Base-by-base conservation (phyloP, 1,140 invertebrate species). In the Bombus balteatus region DNA sequence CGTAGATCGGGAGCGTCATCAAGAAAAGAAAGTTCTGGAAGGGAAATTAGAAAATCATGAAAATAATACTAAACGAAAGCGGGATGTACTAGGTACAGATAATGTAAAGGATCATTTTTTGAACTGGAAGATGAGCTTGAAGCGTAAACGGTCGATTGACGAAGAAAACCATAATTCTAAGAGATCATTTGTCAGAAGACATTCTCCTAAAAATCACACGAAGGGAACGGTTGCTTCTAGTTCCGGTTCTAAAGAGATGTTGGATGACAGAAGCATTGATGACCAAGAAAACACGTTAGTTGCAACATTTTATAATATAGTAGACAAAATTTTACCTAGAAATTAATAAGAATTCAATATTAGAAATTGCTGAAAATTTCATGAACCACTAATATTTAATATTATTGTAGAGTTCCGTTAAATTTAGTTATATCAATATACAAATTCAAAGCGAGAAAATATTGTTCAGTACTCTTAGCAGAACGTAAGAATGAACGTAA, bases 1-100 rank as follows among this genome's bases (percentile, higher is more conserved):
- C 53, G 73, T 81, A 4, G 83, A 90, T 18, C 77, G 71, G 9
- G 85, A 91, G 66, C 81, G 62, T n/a, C 28, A 88, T 12, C n/a
- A 87, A 9, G 88, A 90, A 5, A 74, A 86, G 2, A 62, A 71
- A 15, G 15, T 34, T 13, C 25, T 89, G 1, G 87, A 91, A 5
- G 81, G 85, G 15, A 83, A 84, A 22, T 22, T 8, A 2, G 79
- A 81, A 0, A 43, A 81, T 28, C 37, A 57, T 6, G 88, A 85
- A 32, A 83, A 71, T 12, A 82, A 57, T 25, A 84, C 81, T 2
- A 81, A 88, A 18, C 47, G 34, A 15, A 87, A 89, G 28, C n/a
- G 66, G 0, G 83, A 89, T 10, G 57, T 65, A 3, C 0, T n/a
- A 12, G n/a, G 6, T 15, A 5, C 1, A 3, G 43, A 47, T 1